Evolutionary conservation across 1,140 invertebrate genomes (phyloP).

Genomic region (Brachionus asplanchnoidis): DNA sequence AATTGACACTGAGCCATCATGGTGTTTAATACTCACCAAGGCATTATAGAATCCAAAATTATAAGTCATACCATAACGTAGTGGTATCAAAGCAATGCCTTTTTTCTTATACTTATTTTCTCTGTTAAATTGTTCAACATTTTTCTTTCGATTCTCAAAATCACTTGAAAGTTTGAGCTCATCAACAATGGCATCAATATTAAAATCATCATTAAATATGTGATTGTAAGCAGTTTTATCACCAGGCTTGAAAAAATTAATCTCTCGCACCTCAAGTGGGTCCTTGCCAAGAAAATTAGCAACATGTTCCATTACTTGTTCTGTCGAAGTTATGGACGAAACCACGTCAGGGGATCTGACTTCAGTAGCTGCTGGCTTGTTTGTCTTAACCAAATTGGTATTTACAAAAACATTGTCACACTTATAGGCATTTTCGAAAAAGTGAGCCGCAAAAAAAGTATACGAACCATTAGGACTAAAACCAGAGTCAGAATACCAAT

Average conservation of each 20-base stretch:
- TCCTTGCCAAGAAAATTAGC: no score
- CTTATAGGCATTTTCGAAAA: conserved; percentile 17
- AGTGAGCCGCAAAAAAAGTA: not conserved
- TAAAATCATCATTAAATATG: conserved; percentile 59
- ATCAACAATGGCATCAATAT: conserved; percentile 62
- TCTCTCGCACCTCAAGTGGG: conserved; percentile 50
- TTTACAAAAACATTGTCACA: not conserved
- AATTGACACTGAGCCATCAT: no score
- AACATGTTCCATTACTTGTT: conserved; percentile 66
- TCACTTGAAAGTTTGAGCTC: no score
- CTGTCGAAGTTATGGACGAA: conserved; percentile 59
- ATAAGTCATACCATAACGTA: no score
- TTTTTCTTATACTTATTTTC: no score
- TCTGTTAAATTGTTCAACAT: no score
- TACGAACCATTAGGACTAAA: not conserved
- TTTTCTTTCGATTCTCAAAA: no score
- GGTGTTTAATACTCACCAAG: no score
- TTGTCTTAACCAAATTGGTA: not conserved
- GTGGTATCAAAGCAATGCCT: no score
- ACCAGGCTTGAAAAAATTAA: conserved; percentile 52
- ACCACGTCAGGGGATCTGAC: conserved; percentile 44
- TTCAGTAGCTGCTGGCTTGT: not conserved
- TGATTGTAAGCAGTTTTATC: conserved; percentile 47
- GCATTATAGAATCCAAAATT: no score
- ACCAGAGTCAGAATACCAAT: not conserved